Evolutionary conservation across 2,113 vertebrate species (phyloP).

Genomic region (Fukomys damarensis): DNA sequence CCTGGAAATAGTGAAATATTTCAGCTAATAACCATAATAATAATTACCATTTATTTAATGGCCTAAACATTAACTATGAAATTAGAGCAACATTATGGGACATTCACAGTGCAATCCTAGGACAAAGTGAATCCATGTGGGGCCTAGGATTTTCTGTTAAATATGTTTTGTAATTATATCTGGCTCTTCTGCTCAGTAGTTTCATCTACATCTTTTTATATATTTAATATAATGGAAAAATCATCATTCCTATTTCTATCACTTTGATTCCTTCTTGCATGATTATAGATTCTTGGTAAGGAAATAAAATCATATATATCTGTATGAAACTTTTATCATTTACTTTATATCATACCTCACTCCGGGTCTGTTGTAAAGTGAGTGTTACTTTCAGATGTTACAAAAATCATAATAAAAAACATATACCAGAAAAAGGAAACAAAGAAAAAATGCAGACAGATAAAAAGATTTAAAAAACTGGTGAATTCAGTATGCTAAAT

Average conservation of each 20-base stretch:
- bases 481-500: background rate
- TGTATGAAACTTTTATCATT: background rate
- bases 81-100: background rate
- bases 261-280: background rate
- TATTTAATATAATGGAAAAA: slow-evolving; percentile 20
- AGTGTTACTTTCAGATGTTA: slow-evolving; percentile 29
- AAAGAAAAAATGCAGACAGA: background rate
- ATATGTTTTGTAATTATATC: background rate
- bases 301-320: slow-evolving; percentile 22
- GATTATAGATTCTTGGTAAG: background rate
- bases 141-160: background rate
- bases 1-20: background rate
- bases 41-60: background rate
- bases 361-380: background rate
- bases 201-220: background rate
- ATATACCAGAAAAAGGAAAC: background rate
- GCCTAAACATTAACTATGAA: background rate
- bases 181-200: background rate
- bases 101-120: background rate
- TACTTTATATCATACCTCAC: background rate
- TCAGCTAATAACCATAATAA: background rate
- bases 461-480: background rate
- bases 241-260: background rate
- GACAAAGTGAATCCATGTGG: background rate
- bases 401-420: background rate